These are phyloP conservation scores for Dromas ardeola DNA, from an alignment of 2,113 vertebrate species.

Conservation along the genomic window DNA sequence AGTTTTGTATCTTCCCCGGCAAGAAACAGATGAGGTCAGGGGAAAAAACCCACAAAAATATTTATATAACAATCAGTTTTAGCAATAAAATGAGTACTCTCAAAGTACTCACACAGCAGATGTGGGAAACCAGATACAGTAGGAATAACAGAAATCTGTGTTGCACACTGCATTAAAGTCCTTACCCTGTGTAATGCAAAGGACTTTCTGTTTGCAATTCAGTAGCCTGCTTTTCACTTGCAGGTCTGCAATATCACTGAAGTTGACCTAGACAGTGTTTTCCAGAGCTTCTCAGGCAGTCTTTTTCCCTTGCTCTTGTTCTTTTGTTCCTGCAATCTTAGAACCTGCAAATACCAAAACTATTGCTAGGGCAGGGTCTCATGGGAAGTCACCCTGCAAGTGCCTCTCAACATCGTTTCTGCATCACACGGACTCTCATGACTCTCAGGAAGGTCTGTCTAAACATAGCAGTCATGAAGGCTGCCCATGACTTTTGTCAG, in stretches of 20 bases:
- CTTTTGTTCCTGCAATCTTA: background rate
- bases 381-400: background rate
- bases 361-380: background rate
- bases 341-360: background rate
- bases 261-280: background rate
- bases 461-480: background rate
- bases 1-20: background rate
- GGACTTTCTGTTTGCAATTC: background rate
- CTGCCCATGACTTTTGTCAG: rapidly evolving
- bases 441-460: background rate
- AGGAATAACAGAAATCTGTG: background rate
- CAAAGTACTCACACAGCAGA: background rate
- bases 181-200: background rate
- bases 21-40: background rate
- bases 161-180: background rate
- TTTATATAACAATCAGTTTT: background rate
- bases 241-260: background rate
- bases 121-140: background rate
- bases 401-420: background rate
- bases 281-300: background rate
- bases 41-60: background rate
- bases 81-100: background rate
- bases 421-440: background rate
- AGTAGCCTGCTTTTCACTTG: background rate
- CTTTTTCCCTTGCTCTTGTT: background rate